Evolutionary conservation across 2,113 vertebrate species (phyloP), one percentile per base, ranked within the genome.

Genomic region (Brachypteracias leptosomus): DNA sequence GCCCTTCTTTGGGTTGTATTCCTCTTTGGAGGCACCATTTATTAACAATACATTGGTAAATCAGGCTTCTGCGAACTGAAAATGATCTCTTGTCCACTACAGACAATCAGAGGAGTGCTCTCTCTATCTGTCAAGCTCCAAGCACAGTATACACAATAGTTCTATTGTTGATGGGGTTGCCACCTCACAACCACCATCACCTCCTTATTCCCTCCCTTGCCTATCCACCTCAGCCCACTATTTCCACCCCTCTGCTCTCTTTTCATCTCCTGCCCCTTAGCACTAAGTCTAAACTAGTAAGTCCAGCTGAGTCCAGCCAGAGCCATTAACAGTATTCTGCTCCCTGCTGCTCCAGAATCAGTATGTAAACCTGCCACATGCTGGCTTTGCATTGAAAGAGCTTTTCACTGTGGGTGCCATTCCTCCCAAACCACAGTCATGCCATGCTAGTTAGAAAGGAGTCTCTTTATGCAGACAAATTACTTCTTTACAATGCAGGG

Each of bases 71-170:
- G 44, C 13, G 22, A 88, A 93, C 11, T 47, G 11, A 63, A 85
- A 78, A 68, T 9, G 0, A 70, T 40, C 16, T 70, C 42, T 47
- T 47, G 75, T 25, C 6, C 29, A 38, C 47, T 33, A 44, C 24
- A 77, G 49, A 55, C 14, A 81, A 18, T 9, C 26, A 68, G 21
- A 72, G 14, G 24, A 40, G 22, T 49, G 19, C 18, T 51, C 36
- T 42, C 28, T 71, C 35, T 13, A 26, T 22, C 6, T 0, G 0
- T 47, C 44, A 62, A 3, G 11, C 57, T n/a, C 19, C 26, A 15
- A 79, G 38, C 9, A 51, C 40, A 54, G 18, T 2, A 57, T 4
- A 44, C 13, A 12, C 35, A 57, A 10, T 2, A 42, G 18, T n/a
- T 55, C 24, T 25, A 6, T 11, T 58, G 42, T 6, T 70, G 28